Evolutionary conservation across 2,113 vertebrate species (phyloP).

Genomic region (Mystacornis crossleyi): DNA sequence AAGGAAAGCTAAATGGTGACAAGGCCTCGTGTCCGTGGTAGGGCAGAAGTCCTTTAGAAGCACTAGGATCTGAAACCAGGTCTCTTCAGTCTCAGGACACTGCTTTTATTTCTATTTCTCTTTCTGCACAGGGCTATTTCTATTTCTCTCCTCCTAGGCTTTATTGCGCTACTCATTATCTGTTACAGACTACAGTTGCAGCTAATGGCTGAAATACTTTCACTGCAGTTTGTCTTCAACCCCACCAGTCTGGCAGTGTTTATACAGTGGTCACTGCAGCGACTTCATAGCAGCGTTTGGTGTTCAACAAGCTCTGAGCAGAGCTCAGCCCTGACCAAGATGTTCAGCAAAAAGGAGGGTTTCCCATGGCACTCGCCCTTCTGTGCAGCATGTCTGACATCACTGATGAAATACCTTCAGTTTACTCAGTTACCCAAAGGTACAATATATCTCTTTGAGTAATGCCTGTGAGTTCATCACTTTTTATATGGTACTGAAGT

Average conservation of each 20-base stretch:
- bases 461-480: neutral
- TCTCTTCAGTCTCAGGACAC: neutral
- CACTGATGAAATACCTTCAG: neutral
- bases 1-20: neutral
- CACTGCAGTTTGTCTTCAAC: neutral
- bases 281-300: fast-evolving
- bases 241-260: neutral
- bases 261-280: neutral
- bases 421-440: neutral
- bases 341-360: neutral
- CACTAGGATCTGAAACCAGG: neutral
- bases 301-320: neutral
- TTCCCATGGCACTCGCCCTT: neutral
- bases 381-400: neutral
- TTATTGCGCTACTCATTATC: neutral
- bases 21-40: fast-evolving
- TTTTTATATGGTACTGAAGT: neutral
- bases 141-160: neutral
- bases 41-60: neutral
- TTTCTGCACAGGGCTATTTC: neutral
- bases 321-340: neutral
- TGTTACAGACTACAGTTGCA: neutral
- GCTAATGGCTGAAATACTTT: neutral
- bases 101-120: neutral
- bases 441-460: conserved; percentile 16